These are phyloP conservation scores for Scalopus aquaticus DNA, from an alignment of 2,113 vertebrate genomes.

Conservation along the genomic window DNA sequence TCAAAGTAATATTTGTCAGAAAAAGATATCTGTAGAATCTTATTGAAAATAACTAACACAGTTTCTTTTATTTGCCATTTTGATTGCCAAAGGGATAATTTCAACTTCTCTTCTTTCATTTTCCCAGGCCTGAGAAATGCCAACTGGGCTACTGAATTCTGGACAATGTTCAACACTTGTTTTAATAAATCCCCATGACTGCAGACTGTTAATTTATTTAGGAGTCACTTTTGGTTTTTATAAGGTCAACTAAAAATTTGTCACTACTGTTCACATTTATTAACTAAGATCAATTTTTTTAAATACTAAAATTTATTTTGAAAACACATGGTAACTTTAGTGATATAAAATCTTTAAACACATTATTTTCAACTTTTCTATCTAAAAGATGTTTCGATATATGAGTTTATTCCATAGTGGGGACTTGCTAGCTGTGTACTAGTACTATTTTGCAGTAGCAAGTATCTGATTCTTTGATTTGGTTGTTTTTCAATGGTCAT, in stretches of 20 bases:
- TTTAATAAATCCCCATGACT: conserved; percentile 6
- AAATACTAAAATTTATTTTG: conserved; percentile 22
- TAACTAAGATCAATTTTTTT: conserved; percentile 49
- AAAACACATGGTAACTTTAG: not conserved
- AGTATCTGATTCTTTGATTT: not conserved
- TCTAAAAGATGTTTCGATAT: not conserved
- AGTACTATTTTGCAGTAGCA: not conserved
- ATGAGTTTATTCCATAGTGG: too few species aligned
- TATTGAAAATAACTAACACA: not conserved
- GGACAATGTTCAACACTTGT: not conserved
- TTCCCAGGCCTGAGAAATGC: not conserved
- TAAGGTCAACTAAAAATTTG: conserved; percentile 60
- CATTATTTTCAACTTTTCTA: not conserved
- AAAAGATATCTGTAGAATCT: not conserved
- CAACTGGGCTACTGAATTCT: not conserved
- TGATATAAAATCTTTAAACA: conserved; percentile 16
- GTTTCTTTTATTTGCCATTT: conserved; percentile 28
- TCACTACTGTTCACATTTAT: conserved; percentile 31
- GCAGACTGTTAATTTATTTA: conserved; percentile 47
- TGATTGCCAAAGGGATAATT: conserved; percentile 19
- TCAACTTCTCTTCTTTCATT: conserved; percentile 18
- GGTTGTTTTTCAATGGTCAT: conserved; percentile 11
- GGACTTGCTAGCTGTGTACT: not conserved
- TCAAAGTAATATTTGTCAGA: not conserved
- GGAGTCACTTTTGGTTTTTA: conserved; percentile 65